Evolutionary conservation across 2,113 vertebrate genomes (phyloP), one percentile per base, ranked within the genome.

Genomic region (Clupea harengus): DNA sequence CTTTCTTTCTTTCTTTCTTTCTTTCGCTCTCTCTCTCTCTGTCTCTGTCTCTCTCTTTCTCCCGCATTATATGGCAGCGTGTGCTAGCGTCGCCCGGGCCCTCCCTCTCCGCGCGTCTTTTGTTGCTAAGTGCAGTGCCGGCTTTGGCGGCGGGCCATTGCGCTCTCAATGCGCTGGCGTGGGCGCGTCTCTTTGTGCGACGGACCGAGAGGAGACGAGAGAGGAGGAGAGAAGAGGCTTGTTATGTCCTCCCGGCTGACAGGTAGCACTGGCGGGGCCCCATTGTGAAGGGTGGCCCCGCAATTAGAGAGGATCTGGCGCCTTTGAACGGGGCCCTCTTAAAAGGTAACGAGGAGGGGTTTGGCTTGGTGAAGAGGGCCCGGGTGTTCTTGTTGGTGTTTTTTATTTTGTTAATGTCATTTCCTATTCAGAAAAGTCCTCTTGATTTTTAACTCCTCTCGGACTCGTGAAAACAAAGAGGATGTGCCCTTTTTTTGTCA

Each of bases 91-190:
- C 13, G 5, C 45, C 52, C 54, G 44, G 44, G 45, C 47, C 18
- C 22, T 49, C 15, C 84, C 10, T 67, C 32, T 82, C 80, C 32
- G 3, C 15, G 28, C 28, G 46, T 28, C 25, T 75, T 32, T 75
- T 50, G 25, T 50, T 67, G 17, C 32, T 28, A 86, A 50, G 46
- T 44, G 60, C 72, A 52, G 84, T 13, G 39, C n/a, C 15, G 67
- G 75, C 2, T 6, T 11, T 50, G 44, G 72, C n/a, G 17, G 39
- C 7, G 4, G 6, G 28, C 64, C n/a, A 72, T 22, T 25, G 67
- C 50, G 1, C 72, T 81, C 86, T 84, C 85, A 78, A 75, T 54
- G 67, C 25, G 57, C 49, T 47, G 54, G 50, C 82, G 44, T n/a
- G 78, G 28, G 80, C 67, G 17, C 39, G 45, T 67, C 78, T 86